phyloP scores from a whole-genome alignment of 2,888 invertebrate species.

The Torymus texanus region DNA sequence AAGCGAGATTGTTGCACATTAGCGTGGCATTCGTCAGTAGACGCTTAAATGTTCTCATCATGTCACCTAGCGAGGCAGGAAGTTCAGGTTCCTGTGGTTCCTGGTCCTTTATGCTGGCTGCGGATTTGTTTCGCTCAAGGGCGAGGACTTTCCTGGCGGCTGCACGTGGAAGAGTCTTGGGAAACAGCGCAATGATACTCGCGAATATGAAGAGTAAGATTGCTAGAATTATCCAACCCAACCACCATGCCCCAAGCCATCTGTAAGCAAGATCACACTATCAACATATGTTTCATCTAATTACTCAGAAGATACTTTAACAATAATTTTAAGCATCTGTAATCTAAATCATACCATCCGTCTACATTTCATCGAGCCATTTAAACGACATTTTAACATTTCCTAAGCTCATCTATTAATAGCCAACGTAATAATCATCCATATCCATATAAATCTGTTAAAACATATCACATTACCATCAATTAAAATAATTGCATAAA shows the following conservation, averaged over 20 bases:
- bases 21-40: conserved; percentile 81
- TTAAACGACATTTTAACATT: not conserved
- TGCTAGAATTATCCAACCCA: conserved; percentile 83
- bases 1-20: conserved; percentile 84
- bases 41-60: conserved; percentile 80
- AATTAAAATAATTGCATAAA: no score
- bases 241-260: conserved; percentile 91
- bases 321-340: not conserved
- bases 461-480: no score
- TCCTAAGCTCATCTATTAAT: no score
- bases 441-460: no score
- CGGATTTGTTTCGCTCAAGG: conserved; percentile 69
- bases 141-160: conserved; percentile 77
- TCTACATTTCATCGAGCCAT: not conserved
- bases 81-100: conserved; percentile 64
- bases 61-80: conserved; percentile 76
- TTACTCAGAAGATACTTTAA: not conserved
- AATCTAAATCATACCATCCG: not conserved
- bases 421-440: no score
- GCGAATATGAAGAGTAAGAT: conserved; percentile 79
- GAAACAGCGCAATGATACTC: conserved; percentile 81
- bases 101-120: conserved; percentile 60
- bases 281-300: not conserved
- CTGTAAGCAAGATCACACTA: conserved; percentile 67
- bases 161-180: conserved; percentile 82